A percentile compares a stretch with the other conserved stretches of the same genome.
Evolutionary conservation across 2,888 invertebrate genomes (phyloP).

Genomic region (Philhelius pedissequus): DNA sequence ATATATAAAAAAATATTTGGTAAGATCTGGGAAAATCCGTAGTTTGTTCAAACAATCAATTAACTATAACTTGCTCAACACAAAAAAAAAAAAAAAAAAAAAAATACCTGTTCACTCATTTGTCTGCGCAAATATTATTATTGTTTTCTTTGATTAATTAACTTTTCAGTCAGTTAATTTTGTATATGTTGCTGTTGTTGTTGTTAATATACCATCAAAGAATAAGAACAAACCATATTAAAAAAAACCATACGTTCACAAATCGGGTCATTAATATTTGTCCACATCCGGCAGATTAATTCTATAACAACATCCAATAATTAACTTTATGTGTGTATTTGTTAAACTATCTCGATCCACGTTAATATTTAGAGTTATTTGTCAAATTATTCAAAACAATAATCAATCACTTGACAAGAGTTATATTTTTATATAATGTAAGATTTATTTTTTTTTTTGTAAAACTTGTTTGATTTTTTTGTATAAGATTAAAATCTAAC

Average conservation of each 20-base stretch:
- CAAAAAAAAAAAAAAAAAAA: no score
- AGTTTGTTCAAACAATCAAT: neutral
- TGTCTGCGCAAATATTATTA: neutral
- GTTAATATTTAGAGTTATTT: conserved; percentile 1
- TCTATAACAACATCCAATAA: neutral
- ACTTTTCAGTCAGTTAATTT: neutral
- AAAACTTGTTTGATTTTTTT: neutral
- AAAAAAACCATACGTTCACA: neutral
- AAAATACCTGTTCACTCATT: neutral
- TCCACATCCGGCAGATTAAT: conserved; percentile 1
- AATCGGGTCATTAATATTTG: conserved; percentile 7
- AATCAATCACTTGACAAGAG: neutral
- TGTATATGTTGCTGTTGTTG: neutral
- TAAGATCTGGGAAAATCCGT: no score
- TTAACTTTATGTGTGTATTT: neutral
- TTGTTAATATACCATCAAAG: neutral
- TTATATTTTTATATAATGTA: neutral
- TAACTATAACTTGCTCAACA: neutral
- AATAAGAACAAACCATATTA: neutral
- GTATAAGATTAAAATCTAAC: neutral
- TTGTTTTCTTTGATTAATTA: conserved; percentile 7
- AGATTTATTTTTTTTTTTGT: neutral
- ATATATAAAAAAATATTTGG: no score
- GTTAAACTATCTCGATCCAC: neutral
- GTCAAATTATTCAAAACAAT: conserved; percentile 3